Conservation (phyloP, 1,140 invertebrate genomes). For the Helicoverpa zea region DNA sequence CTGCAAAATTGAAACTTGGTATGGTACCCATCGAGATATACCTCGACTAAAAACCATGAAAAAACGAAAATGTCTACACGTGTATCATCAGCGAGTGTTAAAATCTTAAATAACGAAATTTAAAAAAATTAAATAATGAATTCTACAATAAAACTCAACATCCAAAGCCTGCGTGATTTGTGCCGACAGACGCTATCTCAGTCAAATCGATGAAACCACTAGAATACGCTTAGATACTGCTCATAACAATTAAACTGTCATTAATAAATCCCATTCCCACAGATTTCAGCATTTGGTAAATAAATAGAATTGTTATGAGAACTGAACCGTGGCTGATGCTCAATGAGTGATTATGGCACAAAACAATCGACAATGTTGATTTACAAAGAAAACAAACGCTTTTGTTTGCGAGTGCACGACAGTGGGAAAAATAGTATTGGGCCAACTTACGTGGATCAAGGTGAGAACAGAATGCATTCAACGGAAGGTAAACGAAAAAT, state of each 20-base stretch:
- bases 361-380: constrained; percentile 43
- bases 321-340: constrained; percentile 14
- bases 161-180: no score
- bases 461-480: not conserved
- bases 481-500: not conserved
- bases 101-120: no score
- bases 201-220: not conserved
- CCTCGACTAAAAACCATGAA: no score
- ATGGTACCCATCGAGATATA: no score
- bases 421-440: constrained; percentile 22
- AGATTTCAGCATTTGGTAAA: constrained; percentile 35
- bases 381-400: constrained; percentile 21
- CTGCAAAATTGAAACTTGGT: no score
- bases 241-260: not conserved
- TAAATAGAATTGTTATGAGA: constrained; percentile 50
- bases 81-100: no score
- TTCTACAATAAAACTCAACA: no score
- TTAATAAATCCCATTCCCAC: constrained; percentile 23
- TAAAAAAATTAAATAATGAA: no score
- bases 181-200: not conserved
- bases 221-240: not conserved
- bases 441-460: not conserved
- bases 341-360: constrained; percentile 15
- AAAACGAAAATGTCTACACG: no score
- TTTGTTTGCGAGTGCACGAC: constrained; percentile 1